A percentile compares a stretch with the other conserved stretches of the same genome.
Conservation (phyloP, 2,797 vertebrate genomes). For the Sebastes umbrosus region DNA sequence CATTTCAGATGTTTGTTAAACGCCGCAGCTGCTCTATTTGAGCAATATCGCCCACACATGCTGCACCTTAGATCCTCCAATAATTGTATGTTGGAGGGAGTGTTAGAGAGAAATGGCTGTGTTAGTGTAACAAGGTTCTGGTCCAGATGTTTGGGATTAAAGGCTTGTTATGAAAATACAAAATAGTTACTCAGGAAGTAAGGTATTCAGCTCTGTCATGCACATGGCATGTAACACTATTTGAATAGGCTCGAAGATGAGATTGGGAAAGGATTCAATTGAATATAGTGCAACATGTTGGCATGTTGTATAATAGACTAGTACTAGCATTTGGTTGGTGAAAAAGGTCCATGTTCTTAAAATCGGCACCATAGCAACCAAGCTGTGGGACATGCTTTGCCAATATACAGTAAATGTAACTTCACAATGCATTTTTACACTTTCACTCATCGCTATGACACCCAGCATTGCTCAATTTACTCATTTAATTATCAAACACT, state of each 20-base stretch:
- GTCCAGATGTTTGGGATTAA: conserved; percentile 74
- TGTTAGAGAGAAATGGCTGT: conserved; percentile 52
- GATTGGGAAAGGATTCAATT: conserved; percentile 55
- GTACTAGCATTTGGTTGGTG: conserved; percentile 64
- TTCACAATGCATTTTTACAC: conserved; percentile 27
- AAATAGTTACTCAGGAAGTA: conserved; percentile 53
- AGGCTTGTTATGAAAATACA: conserved; percentile 69
- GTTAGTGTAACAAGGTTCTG: conserved; percentile 62
- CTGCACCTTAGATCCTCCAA: conserved; percentile 64
- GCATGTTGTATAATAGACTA: conserved; percentile 55
- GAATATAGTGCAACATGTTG: conserved; percentile 55
- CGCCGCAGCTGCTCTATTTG: conserved; percentile 67
- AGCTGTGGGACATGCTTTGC: conserved; percentile 58
- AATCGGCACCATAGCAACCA: conserved; percentile 70
- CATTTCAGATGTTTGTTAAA: conserved; percentile 70
- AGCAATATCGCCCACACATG: conserved; percentile 71
- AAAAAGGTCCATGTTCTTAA: conserved; percentile 60
- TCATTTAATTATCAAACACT: background rate
- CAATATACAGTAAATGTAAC: conserved; percentile 56
- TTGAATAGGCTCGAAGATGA: conserved; percentile 37
- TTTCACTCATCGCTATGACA: background rate
- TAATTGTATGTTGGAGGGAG: conserved; percentile 63
- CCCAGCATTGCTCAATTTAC: background rate
- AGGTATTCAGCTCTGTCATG: conserved; percentile 64
- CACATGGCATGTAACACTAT: conserved; percentile 52